Conservation (phyloP, 2,113 vertebrate genomes). For the Scytalopus superciliaris region DNA sequence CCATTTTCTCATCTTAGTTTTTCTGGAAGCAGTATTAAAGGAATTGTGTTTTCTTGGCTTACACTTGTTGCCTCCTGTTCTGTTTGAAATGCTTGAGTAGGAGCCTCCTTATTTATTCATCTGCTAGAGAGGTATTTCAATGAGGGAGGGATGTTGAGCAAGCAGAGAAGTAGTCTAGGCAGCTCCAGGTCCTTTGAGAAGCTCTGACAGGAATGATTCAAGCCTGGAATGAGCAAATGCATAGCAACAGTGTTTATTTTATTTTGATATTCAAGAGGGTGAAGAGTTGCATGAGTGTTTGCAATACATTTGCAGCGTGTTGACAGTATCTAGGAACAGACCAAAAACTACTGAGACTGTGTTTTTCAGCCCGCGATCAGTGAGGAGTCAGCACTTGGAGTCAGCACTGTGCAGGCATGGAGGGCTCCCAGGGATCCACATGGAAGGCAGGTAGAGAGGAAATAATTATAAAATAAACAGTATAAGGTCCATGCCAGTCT, state of each 20-base stretch:
- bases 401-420: fast-evolving
- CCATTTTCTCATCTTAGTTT: background rate
- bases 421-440: background rate
- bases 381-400: background rate
- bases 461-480: background rate
- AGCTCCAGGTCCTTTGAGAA: background rate
- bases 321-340: background rate
- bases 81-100: background rate
- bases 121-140: background rate
- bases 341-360: background rate
- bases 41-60: background rate
- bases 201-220: background rate
- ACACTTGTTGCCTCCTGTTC: background rate
- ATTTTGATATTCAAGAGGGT: background rate
- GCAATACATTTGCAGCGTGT: background rate
- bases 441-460: fast-evolving
- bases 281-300: background rate
- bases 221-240: background rate
- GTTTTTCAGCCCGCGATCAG: background rate
- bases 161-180: background rate
- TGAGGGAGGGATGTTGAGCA: slow-evolving; percentile 23
- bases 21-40: background rate
- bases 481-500: background rate
- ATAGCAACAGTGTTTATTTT: slow-evolving; percentile 33
- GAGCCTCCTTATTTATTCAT: slow-evolving; percentile 15